Conservation (phyloP, 2,113 vertebrate genomes). For the Etheostoma spectabile region DNA sequence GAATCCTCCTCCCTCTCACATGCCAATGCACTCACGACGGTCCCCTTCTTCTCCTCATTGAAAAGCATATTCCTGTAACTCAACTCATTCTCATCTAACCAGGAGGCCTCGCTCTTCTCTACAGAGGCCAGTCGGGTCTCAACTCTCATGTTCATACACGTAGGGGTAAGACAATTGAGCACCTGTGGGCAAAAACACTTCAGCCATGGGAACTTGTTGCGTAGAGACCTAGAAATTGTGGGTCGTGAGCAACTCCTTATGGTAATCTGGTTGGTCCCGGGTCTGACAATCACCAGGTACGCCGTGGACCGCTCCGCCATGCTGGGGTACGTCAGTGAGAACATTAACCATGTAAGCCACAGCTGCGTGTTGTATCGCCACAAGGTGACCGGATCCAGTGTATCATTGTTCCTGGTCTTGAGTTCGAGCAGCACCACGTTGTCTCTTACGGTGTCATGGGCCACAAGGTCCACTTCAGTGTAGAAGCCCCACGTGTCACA, state of each 20-base stretch:
- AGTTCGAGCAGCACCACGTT: not conserved
- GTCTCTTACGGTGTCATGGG: not conserved
- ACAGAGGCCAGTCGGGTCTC: not conserved
- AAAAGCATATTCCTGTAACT: conserved; percentile 19
- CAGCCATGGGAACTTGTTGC: conserved; percentile 2
- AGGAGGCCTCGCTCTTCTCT: rapidly evolving
- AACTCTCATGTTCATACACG: conserved; percentile 21
- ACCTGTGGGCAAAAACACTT: conserved; percentile 16
- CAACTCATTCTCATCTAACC: not conserved
- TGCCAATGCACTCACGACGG: not conserved
- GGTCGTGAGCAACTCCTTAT: not conserved
- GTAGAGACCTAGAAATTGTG: not conserved
- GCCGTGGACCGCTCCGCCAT: not conserved
- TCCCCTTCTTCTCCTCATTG: not conserved
- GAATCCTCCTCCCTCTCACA: too few relatives aligned
- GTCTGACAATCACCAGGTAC: conserved; percentile 27
- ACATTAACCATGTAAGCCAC: conserved; percentile 36
- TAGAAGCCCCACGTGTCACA: not conserved
- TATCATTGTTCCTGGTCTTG: conserved; percentile 6
- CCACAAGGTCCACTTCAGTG: conserved; percentile 21
- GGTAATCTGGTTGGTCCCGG: not conserved
- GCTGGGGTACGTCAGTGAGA: conserved; percentile 43
- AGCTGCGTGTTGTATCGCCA: conserved; percentile 26
- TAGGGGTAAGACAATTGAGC: conserved; percentile 1
- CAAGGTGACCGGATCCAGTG: not conserved